Evolutionary conservation across 2,797 vertebrate species (phyloP).

Genomic region (Momotus momota): DNA sequence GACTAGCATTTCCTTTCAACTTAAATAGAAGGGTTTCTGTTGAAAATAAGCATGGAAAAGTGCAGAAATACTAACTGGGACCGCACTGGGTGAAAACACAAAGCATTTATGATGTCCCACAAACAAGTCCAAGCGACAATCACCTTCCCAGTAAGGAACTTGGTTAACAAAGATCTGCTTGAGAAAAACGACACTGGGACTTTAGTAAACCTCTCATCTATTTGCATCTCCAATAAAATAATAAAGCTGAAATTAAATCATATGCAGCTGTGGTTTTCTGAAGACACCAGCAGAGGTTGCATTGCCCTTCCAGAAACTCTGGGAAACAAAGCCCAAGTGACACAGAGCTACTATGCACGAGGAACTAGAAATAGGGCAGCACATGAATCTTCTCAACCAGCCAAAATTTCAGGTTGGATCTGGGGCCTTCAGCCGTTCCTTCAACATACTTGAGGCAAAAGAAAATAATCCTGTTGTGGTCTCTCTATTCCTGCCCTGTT

Average conservation of each 20-base stretch:
- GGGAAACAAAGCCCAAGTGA: background rate
- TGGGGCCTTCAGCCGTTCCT: background rate
- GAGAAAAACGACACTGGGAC: background rate
- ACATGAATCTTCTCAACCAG: background rate
- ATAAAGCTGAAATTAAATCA: background rate
- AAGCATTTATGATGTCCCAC: background rate
- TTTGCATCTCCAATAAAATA: background rate
- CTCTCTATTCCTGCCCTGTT: background rate
- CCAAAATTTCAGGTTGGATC: background rate
- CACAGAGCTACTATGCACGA: background rate
- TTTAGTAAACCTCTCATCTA: background rate
- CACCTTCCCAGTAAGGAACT: background rate
- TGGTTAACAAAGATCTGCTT: background rate
- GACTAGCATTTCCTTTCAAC: background rate
- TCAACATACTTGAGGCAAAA: conserved; percentile 10
- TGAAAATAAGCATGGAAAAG: background rate
- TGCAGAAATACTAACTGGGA: background rate
- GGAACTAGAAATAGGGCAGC: background rate
- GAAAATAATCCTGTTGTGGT: background rate
- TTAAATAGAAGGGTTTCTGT: background rate
- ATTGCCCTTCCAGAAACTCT: background rate
- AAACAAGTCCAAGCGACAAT: background rate
- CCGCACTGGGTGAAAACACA: background rate
- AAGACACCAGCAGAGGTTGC: background rate
- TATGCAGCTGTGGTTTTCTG: background rate